Evolutionary conservation across 2,888 invertebrate species (phyloP).

Genomic region (Trichopria drosophilae): DNA sequence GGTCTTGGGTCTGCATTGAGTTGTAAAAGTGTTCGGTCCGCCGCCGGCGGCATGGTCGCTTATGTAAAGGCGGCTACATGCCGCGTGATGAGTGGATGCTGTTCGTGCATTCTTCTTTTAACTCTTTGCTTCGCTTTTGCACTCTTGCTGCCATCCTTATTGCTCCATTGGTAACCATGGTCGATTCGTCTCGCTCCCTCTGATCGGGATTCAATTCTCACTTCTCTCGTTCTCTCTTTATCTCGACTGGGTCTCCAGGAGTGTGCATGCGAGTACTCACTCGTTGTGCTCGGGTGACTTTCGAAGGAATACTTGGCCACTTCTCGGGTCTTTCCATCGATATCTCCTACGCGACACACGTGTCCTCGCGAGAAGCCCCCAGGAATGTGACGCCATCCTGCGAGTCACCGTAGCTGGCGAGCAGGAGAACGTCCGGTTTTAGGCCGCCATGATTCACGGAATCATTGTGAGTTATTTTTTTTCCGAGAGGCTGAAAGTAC

Average conservation of each 20-base stretch:
- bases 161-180: slow-evolving; percentile 17
- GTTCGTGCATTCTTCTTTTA: slow-evolving; percentile 56
- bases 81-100: slow-evolving; percentile 59
- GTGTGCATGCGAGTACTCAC: slow-evolving; percentile 28
- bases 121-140: slow-evolving; percentile 51
- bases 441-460: slow-evolving; percentile 13
- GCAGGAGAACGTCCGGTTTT: neutral
- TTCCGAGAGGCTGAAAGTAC: neutral
- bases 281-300: neutral
- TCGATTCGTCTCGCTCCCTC: no score
- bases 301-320: slow-evolving; percentile 1
- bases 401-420: neutral
- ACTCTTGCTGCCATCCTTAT: slow-evolving; percentile 38
- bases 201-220: slow-evolving; percentile 9
- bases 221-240: slow-evolving; percentile 9
- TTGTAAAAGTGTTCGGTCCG: slow-evolving; percentile 58
- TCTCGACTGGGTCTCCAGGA: neutral
- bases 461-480: slow-evolving; percentile 14
- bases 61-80: slow-evolving; percentile 59
- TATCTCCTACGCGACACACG: slow-evolving; percentile 6
- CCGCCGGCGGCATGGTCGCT: slow-evolving; percentile 56
- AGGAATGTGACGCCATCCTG: neutral
- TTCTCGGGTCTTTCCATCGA: slow-evolving; percentile 1
- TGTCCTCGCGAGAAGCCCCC: neutral
- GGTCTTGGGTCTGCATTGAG: slow-evolving; percentile 56